Conservation (phyloP, 2,113 vertebrate genomes). For the Bubo bubo region DNA sequence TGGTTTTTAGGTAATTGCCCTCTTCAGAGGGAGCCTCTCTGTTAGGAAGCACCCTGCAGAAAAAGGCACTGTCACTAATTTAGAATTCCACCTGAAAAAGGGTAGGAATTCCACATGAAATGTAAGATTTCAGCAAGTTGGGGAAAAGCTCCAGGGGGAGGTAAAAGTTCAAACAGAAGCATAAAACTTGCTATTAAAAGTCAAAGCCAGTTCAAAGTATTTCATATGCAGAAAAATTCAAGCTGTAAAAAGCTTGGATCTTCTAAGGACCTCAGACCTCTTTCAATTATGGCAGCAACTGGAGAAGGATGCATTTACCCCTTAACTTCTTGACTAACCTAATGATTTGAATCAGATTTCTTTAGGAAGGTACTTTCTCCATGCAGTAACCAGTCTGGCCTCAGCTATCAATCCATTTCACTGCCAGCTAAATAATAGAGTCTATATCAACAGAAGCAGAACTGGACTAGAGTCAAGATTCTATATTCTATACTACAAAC, state of each 20-base stretch:
- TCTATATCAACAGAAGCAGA: background rate
- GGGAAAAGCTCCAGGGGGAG: background rate
- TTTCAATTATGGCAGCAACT: background rate
- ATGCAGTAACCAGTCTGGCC: background rate
- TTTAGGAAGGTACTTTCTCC: background rate
- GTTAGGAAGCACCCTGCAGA: background rate
- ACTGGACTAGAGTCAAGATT: background rate
- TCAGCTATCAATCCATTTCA: background rate
- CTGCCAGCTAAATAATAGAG: background rate
- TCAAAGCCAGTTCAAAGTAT: background rate
- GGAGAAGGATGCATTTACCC: background rate
- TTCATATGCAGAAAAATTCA: background rate
- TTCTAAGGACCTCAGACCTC: background rate
- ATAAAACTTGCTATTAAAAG: background rate
- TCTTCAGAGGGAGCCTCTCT: background rate
- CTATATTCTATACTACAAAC: background rate
- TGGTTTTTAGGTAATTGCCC: background rate
- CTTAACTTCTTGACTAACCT: background rate
- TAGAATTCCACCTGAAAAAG: background rate
- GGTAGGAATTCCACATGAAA: background rate
- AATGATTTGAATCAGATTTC: background rate
- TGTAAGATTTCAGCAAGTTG: background rate
- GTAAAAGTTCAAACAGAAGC: background rate
- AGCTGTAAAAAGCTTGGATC: background rate
- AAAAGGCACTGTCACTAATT: background rate